Conservation (phyloP, 2,888 invertebrate genomes). For the Cantharis nigra region DNA sequence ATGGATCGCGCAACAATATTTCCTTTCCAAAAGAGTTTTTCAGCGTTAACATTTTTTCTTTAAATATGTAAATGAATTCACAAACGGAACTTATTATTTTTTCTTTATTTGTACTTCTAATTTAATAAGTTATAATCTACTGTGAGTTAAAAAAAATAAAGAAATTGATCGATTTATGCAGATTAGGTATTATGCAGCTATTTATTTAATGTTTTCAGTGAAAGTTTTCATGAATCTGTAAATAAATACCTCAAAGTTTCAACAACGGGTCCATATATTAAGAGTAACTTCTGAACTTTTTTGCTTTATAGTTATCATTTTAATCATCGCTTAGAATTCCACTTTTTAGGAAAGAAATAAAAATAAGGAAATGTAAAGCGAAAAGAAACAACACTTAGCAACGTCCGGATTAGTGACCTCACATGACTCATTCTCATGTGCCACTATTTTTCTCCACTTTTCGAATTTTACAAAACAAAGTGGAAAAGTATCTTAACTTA, state of each 20-base stretch:
- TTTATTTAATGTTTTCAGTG: background rate
- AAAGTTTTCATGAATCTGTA: background rate
- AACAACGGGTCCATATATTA: background rate
- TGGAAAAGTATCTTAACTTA: background rate
- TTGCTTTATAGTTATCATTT: background rate
- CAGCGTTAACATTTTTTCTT: background rate
- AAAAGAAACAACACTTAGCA: conserved; percentile 17
- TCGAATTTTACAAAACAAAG: background rate
- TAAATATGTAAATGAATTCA: background rate
- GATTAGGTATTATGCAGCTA: background rate
- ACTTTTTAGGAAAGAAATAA: conserved; percentile 10
- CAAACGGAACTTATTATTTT: background rate
- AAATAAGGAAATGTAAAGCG: conserved; percentile 20
- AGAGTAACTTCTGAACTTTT: background rate
- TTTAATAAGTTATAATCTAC: background rate
- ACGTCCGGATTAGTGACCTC: conserved; percentile 26
- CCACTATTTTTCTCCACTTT: conserved; percentile 11
- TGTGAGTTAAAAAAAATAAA: background rate
- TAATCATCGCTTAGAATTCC: conserved; percentile 10
- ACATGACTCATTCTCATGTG: conserved; percentile 21
- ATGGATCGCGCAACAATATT: background rate
- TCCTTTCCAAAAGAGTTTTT: background rate
- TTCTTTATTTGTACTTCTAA: background rate
- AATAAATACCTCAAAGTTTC: background rate
- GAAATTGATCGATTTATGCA: background rate